Base-by-base conservation (phyloP, 2,888 invertebrate species). In the Ectobius pallidus region DNA sequence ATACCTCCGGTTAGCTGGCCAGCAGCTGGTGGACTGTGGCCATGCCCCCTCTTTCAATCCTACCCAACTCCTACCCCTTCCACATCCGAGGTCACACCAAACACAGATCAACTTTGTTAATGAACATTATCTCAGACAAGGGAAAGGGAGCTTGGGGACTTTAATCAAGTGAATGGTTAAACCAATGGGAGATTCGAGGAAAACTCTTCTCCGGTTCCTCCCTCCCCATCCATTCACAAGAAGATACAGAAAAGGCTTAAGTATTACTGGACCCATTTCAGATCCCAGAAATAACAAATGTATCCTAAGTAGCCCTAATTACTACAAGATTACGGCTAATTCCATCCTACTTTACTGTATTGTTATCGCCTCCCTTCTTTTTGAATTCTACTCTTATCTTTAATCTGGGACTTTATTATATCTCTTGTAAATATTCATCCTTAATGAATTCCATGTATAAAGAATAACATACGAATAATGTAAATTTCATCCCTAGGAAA, bases 61-160 rank as follows among this genome's bases (percentile, higher is more conserved):
- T 2, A 25, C 1, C 14, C 11, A 6, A 20, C 52, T 25, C 52
- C 20, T 16, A 6, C 39, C 39, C 39, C 6, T 25, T 22, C 52
- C 52, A 52, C 3, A 52, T 25, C 25, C 52, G 52, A 22, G 52
- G 52, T 25, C 52, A 25, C 25, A 4, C 52, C 22, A 14, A 52
- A 52, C 22, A 25, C 52, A 22, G 25, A 52, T 52, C 52, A 52
- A 25, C 52, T 52, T 52, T 52, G 52, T 52, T 52, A 52, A 52
- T 25, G 52, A 52, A 52, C 52, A 52, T 52, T 52, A 52, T 52
- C 52, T 52, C 22, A 52, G 52, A 49, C 49, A 18, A 22, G 25
- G 52, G 52, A 22, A 18, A 7, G 14, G 25, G 16, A 25, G 20
- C 20, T 9, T 14, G 9, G 1, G 52, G 52, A 9, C 11, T 52